Conservation (phyloP, 2,113 vertebrate genomes). For the Eidolon helvum region DNA sequence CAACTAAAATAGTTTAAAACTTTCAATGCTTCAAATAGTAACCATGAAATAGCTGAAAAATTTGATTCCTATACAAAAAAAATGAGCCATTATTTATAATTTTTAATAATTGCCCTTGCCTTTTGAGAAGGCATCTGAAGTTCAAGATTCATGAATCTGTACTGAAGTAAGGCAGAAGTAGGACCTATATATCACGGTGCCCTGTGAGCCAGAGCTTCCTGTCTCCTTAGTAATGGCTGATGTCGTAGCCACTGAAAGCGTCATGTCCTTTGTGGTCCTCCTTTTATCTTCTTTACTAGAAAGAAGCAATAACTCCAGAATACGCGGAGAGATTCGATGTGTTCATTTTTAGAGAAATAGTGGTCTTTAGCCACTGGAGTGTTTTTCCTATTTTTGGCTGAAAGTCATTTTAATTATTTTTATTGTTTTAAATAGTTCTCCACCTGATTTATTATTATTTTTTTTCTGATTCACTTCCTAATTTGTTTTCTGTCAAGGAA, state of each 20-base stretch:
- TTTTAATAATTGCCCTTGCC: background rate
- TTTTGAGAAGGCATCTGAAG: constrained; percentile 17
- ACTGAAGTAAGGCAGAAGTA: background rate
- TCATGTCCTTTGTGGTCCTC: background rate
- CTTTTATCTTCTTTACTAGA: background rate
- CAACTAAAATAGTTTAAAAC: constrained; percentile 1
- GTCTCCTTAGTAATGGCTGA: background rate
- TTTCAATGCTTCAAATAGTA: background rate
- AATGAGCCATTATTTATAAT: background rate
- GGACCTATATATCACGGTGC: background rate
- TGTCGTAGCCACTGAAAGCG: background rate
- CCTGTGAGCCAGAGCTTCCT: background rate
- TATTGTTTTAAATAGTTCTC: constrained; percentile 41
- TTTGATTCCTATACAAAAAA: background rate
- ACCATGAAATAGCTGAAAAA: background rate
- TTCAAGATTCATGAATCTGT: background rate
- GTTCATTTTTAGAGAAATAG: constrained; percentile 38
- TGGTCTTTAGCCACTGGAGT: background rate
- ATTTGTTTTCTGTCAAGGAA: constrained; percentile 19
- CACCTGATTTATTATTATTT: background rate
- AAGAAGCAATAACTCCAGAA: background rate
- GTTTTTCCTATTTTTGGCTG: background rate
- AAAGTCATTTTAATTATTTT: background rate
- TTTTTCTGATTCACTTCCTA: background rate
- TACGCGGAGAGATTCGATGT: background rate